phyloP scores from a whole-genome alignment of 2,113 vertebrate species.

The Megaleporinus macrocephalus region DNA sequence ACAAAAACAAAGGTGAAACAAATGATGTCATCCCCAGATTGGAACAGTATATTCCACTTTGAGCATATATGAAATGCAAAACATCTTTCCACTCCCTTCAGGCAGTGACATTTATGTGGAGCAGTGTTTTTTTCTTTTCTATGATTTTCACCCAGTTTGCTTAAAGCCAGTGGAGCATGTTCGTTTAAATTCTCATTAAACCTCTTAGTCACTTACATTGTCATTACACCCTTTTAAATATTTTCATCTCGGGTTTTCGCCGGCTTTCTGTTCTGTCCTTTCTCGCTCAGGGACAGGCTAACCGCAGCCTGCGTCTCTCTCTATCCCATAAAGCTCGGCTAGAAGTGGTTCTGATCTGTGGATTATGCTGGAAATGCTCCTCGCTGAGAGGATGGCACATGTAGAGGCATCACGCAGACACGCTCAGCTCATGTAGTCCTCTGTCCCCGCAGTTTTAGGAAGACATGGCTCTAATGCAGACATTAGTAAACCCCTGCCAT shows the following conservation, averaged over 20 bases:
- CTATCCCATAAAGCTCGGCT: slow-evolving; percentile 72
- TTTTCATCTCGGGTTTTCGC: slow-evolving; percentile 61
- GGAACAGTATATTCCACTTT: not conserved
- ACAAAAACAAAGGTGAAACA: not conserved
- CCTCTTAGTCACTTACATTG: slow-evolving; percentile 39
- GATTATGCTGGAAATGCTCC: slow-evolving; percentile 64
- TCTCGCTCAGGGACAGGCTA: slow-evolving; percentile 34
- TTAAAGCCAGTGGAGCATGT: not conserved
- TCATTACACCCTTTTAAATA: slow-evolving; percentile 50
- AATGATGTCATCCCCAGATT: not conserved
- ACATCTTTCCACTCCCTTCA: not conserved
- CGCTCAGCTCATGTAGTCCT: slow-evolving; percentile 63
- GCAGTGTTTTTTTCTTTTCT: not conserved
- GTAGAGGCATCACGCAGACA: slow-evolving; percentile 57
- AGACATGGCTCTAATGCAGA: slow-evolving; percentile 78
- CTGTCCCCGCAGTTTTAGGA: slow-evolving; percentile 74
- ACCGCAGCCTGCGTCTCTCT: slow-evolving; percentile 60
- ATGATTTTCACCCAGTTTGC: not conserved
- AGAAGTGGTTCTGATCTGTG: slow-evolving; percentile 73
- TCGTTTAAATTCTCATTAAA: slow-evolving; percentile 37
- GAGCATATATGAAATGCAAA: not conserved
- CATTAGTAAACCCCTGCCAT: slow-evolving; percentile 77
- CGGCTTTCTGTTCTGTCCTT: slow-evolving; percentile 43
- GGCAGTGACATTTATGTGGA: not conserved
- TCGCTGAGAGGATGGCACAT: slow-evolving; percentile 64